Evolutionary conservation across 2,113 vertebrate species (phyloP), one percentile per base, ranked within the genome.

Genomic region (Notechis scutatus): DNA sequence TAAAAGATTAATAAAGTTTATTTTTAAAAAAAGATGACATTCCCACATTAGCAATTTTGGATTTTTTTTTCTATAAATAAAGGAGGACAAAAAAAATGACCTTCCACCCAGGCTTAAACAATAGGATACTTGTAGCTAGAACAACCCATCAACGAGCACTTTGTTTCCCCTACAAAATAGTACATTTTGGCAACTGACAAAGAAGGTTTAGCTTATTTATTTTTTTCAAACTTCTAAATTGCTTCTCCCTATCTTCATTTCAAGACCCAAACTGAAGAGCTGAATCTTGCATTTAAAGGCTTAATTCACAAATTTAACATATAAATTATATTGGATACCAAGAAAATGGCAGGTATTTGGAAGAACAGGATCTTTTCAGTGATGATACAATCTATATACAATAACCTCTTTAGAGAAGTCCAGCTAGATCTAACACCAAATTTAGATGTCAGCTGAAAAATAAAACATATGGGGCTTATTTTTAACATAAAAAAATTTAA

Each of bases 201-300:
- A 45, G 91, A 88, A 91, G n/a, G 91, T 92, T 95, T 55, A 91
- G 85, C 56, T 95, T 39, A 74, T 89, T 94, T 94, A n/a, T 90
- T 93, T 81, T 55, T 20, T 2, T 8, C 21, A 57, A 57, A 57
- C 56, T 57, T 59, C 12, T 69, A 93, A 56, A 87, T 57, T 39
- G 74, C 90, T 21, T 50, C 21, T 69, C 20, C 45, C 7, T 24
- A 20, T 52, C 24, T 90, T 90, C 45, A 34, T 64, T 69, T 74
- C 8, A 47, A 90, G 61, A 61, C 47, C 8, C 57, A 29, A 69
- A 52, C 45, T 54, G 21, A 90, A 74, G 61, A 45, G 47, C 26
- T 90, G 54, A 8, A 12, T 88, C n/a, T 88, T 56, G 12, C 52
- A 34, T 56, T 88, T 88, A 64, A 34, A 23, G 42, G 11, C 9